Evolutionary conservation across 2,797 vertebrate species (phyloP).

Genomic region (Sebastes kiyomatsui): DNA sequence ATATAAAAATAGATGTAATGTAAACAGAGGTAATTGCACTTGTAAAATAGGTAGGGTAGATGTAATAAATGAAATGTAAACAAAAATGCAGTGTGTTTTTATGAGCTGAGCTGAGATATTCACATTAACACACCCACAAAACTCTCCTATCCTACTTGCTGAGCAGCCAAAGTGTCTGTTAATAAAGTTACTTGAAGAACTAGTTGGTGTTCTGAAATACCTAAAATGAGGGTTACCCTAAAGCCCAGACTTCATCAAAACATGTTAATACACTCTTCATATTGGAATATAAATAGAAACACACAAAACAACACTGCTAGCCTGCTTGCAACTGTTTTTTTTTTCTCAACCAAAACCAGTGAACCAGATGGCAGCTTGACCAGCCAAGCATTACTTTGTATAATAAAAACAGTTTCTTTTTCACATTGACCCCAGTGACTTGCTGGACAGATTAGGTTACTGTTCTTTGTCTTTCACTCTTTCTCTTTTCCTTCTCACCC

Average conservation of each 20-base stretch:
- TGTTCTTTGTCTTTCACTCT: neutral
- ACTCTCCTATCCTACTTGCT: neutral
- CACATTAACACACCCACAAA: neutral
- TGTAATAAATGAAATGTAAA: too few relatives aligned
- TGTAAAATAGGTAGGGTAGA: too few relatives aligned
- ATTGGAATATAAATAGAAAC: slow-evolving; percentile 13
- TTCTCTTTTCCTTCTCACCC: neutral
- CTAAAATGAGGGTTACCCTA: neutral
- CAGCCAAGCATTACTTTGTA: slow-evolving; percentile 24
- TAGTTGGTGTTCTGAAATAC: neutral
- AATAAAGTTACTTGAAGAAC: neutral
- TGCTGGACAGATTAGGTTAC: neutral
- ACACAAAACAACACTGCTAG: neutral
- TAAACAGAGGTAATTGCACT: too few relatives aligned
- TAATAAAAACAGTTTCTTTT: slow-evolving; percentile 3
- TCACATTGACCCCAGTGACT: neutral
- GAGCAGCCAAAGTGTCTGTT: neutral
- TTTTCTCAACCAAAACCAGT: neutral
- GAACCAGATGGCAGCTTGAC: slow-evolving; percentile 18
- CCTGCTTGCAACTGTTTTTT: neutral
- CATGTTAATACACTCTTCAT: neutral
- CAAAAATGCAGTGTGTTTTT: too few relatives aligned
- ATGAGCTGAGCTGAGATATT: neutral
- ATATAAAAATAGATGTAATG: too few relatives aligned
- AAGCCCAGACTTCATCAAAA: neutral